Percentiles rank a stretch among this genome's conserved stretches.
Evolutionary conservation across 2,888 invertebrate species (phyloP).

Genomic region (Amphipoea lucens): DNA sequence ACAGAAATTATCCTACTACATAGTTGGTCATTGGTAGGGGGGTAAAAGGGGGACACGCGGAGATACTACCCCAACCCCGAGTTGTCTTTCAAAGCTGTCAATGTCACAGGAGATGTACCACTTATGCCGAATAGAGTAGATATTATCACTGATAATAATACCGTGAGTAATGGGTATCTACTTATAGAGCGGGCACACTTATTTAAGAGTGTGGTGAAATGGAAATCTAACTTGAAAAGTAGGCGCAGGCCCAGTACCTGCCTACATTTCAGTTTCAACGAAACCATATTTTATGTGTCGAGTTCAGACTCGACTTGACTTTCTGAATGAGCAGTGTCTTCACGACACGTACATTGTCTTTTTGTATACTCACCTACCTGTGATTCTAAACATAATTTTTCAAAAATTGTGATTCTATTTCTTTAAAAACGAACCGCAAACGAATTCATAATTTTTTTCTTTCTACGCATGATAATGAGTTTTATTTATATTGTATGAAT

Average conservation of each 20-base stretch:
- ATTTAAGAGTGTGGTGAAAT: conserved; percentile 3
- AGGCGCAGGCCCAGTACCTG: no score
- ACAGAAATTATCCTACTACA: conserved; percentile 44
- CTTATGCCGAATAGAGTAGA: conserved; percentile 27
- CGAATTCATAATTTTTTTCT: conserved; percentile 26
- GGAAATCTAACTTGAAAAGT: conserved; percentile 8
- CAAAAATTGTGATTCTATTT: neutral
- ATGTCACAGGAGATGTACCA: conserved; percentile 47
- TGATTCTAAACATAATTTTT: neutral
- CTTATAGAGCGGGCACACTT: neutral
- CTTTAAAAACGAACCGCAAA: conserved; percentile 3
- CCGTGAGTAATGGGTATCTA: conserved; percentile 6
- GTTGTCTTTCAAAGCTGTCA: conserved; percentile 51
- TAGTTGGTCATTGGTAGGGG: conserved; percentile 43
- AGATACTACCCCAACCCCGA: conserved; percentile 2
- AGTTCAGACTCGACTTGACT: no score
- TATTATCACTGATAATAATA: conserved; percentile 40
- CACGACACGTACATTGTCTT: neutral
- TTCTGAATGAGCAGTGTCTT: neutral
- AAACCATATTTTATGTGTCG: no score
- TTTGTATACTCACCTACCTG: neutral
- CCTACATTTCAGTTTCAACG: no score
- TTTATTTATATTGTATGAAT: conserved; percentile 37
- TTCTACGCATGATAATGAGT: conserved; percentile 29
- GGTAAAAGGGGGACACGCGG: conserved; percentile 14